phyloP scores from a whole-genome alignment of 1,140 invertebrate species.

The Trichomalopsis sarcophagae region DNA sequence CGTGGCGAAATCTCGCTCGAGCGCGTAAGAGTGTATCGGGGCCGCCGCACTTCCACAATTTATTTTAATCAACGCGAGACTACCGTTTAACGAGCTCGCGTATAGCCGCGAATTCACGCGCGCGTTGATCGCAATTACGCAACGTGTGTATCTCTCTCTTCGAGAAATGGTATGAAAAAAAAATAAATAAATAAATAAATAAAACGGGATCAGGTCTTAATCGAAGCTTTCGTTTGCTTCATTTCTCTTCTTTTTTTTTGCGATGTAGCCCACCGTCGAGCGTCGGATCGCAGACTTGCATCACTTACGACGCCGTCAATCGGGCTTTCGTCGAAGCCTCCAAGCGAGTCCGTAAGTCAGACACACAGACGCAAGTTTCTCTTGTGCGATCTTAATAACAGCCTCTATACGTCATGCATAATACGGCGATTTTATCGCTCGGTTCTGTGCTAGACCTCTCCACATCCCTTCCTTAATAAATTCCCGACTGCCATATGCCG shows the following conservation, averaged over 20 bases:
- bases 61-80: too few relatives aligned
- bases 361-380: neutral
- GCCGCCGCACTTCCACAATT: too few relatives aligned
- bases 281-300: constrained; percentile 86
- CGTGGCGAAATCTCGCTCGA: too few relatives aligned
- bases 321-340: constrained; percentile 90
- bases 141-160: neutral
- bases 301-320: constrained; percentile 94
- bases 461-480: neutral
- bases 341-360: constrained; percentile 84
- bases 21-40: too few relatives aligned
- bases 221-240: constrained; percentile 40
- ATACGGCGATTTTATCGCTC: neutral
- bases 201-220: neutral
- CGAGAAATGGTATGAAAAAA: neutral
- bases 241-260: constrained; percentile 61
- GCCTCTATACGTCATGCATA: neutral
- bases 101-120: too few relatives aligned
- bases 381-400: constrained; percentile 3
- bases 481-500: neutral
- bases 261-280: constrained; percentile 75
- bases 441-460: neutral
- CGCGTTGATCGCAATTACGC: neutral
- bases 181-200: neutral
- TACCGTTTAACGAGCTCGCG: too few relatives aligned